Evolutionary conservation across 2,113 vertebrate genomes (phyloP).

Genomic region (Limnothrissa miodon): DNA sequence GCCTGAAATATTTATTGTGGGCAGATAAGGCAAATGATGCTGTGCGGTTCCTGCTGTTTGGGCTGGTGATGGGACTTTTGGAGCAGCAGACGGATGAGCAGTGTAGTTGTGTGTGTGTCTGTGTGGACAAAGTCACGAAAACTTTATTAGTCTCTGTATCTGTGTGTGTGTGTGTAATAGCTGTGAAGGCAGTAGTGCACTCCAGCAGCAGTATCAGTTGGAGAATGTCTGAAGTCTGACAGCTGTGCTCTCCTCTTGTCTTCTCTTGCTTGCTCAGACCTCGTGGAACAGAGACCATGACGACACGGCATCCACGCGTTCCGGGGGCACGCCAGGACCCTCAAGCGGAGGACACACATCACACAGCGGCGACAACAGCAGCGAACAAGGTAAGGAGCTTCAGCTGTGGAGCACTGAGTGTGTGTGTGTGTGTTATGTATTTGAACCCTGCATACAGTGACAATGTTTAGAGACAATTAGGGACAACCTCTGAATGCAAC

Average conservation of each 20-base stretch:
- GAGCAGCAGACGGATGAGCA: slow-evolving; percentile 19
- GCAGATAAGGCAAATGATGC: background rate
- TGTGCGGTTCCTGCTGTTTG: slow-evolving; percentile 1
- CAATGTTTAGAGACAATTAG: slow-evolving; percentile 26
- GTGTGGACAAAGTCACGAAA: background rate
- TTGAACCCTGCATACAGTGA: no score
- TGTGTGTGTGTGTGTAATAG: slow-evolving; percentile 29
- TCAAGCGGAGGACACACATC: slow-evolving; percentile 98
- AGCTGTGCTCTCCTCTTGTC: slow-evolving; percentile 11
- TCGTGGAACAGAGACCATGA: slow-evolving; percentile 99
- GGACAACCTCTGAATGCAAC: no score
- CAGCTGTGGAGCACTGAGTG: background rate
- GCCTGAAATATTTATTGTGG: slow-evolving; percentile 2
- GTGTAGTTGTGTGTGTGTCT: background rate
- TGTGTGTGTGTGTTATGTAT: background rate
- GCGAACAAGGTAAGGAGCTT: slow-evolving; percentile 91
- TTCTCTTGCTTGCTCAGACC: slow-evolving; percentile 69
- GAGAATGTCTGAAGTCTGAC: slow-evolving; percentile 18
- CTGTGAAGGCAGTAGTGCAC: background rate
- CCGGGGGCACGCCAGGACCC: slow-evolving; percentile 93
- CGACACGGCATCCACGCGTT: slow-evolving; percentile 95
- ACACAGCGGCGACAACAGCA: slow-evolving; percentile 99
- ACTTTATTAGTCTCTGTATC: slow-evolving; percentile 31
- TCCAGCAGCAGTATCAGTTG: background rate
- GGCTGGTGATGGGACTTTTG: background rate